Conservation (phyloP, 2,797 vertebrate species). For the Halcyon chelicuti region DNA sequence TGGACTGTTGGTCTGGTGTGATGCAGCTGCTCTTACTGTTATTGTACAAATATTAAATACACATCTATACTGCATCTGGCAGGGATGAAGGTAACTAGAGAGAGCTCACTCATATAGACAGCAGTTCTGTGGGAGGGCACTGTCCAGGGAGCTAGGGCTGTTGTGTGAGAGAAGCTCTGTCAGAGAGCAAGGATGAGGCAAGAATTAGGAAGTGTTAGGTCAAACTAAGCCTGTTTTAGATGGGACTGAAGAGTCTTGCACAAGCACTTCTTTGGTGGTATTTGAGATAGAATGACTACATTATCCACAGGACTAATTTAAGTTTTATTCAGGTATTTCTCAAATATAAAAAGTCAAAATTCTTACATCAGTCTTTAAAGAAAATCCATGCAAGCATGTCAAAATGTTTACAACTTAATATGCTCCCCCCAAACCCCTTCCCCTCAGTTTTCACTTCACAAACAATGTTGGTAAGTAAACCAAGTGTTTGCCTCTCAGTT, state of each 20-base stretch:
- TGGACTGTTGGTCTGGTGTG: not conserved
- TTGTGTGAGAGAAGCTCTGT: not conserved
- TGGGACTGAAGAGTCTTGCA: not conserved
- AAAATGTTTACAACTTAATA: conserved; percentile 74
- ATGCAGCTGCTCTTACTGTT: not conserved
- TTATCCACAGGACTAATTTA: conserved; percentile 58
- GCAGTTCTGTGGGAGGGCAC: accelerated
- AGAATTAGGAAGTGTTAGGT: not conserved
- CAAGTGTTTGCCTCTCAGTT: not conserved
- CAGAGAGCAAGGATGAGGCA: not conserved
- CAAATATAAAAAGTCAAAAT: conserved; percentile 85
- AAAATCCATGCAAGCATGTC: conserved; percentile 79
- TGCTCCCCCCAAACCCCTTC: not conserved
- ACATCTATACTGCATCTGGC: accelerated
- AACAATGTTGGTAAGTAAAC: conserved; percentile 16
- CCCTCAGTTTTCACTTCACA: conserved; percentile 34
- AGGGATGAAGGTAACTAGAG: accelerated
- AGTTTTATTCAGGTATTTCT: conserved; percentile 78
- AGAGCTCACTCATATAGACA: accelerated
- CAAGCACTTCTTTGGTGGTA: not conserved
- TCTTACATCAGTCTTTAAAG: conserved; percentile 80
- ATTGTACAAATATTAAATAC: no score
- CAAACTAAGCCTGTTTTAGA: accelerated
- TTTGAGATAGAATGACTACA: not conserved
- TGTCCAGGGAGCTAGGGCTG: accelerated